phyloP scores from a whole-genome alignment of 2,113 vertebrate species.

The Pelvicachromis taeniatus region DNA sequence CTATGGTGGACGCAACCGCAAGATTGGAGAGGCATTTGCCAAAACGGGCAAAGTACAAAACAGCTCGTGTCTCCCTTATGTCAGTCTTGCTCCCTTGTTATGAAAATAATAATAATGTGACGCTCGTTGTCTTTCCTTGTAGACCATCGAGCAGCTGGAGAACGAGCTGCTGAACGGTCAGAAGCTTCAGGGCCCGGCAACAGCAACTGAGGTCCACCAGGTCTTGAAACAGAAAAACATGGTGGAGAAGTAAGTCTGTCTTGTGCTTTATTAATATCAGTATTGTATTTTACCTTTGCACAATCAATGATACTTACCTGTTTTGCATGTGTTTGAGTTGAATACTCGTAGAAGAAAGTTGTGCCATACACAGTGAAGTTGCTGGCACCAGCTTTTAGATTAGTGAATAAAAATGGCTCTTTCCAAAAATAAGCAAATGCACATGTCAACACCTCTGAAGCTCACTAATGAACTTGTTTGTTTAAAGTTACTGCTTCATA shows the following conservation, averaged over 20 bases:
- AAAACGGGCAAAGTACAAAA: constrained; percentile 84
- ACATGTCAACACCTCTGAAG: neutral
- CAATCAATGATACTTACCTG: neutral
- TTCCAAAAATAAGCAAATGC: neutral
- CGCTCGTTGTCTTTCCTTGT: neutral
- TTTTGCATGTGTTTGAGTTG: neutral
- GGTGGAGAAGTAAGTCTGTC: constrained; percentile 83
- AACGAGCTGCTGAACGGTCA: constrained; percentile 95
- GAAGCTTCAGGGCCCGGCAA: constrained; percentile 96
- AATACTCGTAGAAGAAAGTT: neutral
- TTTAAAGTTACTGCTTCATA: neutral
- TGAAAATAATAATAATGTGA: neutral
- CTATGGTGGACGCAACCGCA: constrained; percentile 92
- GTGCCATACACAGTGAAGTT: neutral
- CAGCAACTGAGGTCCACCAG: constrained; percentile 83
- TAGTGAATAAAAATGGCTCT: neutral
- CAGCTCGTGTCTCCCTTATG: neutral
- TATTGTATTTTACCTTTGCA: neutral
- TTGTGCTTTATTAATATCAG: neutral
- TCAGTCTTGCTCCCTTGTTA: neutral
- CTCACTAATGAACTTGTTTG: neutral
- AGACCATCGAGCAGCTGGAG: constrained; percentile 94
- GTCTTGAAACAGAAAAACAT: constrained; percentile 85
- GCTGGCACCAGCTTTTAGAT: neutral
- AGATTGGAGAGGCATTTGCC: constrained; percentile 89